These are phyloP conservation scores for Quadroppia sp. DNA, from an alignment of 2,888 invertebrate species.

Conservation along the genomic window DNA sequence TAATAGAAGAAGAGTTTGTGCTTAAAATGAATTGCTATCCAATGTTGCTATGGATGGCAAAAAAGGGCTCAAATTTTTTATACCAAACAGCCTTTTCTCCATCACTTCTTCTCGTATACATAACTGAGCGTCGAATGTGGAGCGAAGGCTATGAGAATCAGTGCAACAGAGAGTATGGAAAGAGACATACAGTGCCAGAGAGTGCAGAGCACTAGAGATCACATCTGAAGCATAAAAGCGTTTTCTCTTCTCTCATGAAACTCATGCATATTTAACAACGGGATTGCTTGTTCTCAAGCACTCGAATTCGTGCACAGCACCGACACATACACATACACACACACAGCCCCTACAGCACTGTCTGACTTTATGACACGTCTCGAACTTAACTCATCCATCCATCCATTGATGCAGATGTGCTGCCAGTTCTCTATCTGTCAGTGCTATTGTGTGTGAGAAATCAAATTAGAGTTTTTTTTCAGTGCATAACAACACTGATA, in stretches of 20 bases:
- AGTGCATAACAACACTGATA: slow-evolving; percentile 15
- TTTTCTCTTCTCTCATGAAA: not conserved
- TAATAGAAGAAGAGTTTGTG: slow-evolving; percentile 12
- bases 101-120: not conserved
- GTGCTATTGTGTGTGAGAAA: slow-evolving; percentile 21
- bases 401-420: slow-evolving; percentile 29
- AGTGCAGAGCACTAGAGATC: slow-evolving; percentile 1
- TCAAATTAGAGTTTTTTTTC: slow-evolving; percentile 30
- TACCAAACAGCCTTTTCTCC: not conserved
- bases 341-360: not conserved
- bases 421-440: no score
- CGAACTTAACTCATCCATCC: slow-evolving; percentile 25
- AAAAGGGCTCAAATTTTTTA: slow-evolving; percentile 1
- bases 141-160: not conserved
- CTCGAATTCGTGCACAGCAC: no score
- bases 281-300: not conserved
- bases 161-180: not conserved
- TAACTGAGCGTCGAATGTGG: not conserved
- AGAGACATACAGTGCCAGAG: not conserved
- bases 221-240: not conserved
- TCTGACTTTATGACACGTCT: slow-evolving; percentile 25
- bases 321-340: no score
- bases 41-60: slow-evolving; percentile 1
- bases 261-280: slow-evolving; percentile 30
- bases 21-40: slow-evolving; percentile 7